Evolutionary conservation across 2,797 vertebrate genomes (phyloP).

Genomic region (Chelidonichthys spinosus): DNA sequence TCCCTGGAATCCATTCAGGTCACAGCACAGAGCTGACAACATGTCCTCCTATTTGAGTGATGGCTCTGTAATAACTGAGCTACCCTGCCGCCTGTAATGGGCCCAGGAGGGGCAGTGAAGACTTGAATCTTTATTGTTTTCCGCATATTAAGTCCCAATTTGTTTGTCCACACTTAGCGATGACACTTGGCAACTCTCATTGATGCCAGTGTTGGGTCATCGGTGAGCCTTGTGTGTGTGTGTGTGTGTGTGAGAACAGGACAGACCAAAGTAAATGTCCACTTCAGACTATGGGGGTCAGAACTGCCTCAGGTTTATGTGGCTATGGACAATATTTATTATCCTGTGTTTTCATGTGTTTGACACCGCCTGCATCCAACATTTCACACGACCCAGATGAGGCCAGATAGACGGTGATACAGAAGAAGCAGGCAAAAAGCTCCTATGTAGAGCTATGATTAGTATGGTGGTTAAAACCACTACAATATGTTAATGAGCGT

Average conservation of each 20-base stretch:
- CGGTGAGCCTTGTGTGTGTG: conserved; percentile 5
- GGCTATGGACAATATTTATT: background rate
- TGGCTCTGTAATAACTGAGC: conserved; percentile 55
- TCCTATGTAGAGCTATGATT: conserved; percentile 12
- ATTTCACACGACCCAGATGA: background rate
- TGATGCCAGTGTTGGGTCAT: conserved; percentile 39
- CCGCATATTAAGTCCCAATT: conserved; percentile 62
- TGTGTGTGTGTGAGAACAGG: background rate
- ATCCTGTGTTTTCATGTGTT: background rate
- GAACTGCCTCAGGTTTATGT: conserved; percentile 5
- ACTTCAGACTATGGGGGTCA: conserved; percentile 5
- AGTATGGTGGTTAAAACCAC: conserved; percentile 23
- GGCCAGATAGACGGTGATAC: background rate
- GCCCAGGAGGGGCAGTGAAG: conserved; percentile 40
- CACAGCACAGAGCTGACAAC: conserved; percentile 24
- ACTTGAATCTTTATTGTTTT: conserved; percentile 57
- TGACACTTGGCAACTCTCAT: conserved; percentile 45
- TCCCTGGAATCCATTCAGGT: conserved; percentile 27
- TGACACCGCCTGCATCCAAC: background rate
- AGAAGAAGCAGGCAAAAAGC: background rate
- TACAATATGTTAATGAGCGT: conserved; percentile 23
- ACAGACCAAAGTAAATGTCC: background rate
- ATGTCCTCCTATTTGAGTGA: conserved; percentile 40
- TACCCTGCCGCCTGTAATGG: conserved; percentile 30
- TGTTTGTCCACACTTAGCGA: conserved; percentile 52